Evolutionary conservation across 2,113 vertebrate genomes (phyloP).

Genomic region (Myotis lucifugus): DNA sequence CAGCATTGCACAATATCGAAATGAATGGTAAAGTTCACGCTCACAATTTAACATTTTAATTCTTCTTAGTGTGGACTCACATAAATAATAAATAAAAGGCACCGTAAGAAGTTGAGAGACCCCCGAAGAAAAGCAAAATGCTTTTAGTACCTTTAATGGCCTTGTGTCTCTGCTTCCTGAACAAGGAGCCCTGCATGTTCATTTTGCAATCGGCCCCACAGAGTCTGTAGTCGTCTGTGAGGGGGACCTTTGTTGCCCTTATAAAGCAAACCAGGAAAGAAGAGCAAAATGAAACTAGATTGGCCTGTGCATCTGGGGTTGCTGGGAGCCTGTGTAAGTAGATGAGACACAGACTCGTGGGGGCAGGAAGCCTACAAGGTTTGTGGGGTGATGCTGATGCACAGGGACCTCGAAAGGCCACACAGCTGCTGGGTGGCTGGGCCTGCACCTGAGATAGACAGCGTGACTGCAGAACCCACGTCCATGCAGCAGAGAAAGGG

Average conservation of each 20-base stretch:
- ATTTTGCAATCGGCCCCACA: not conserved
- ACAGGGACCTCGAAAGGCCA: not conserved
- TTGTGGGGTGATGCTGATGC: not conserved
- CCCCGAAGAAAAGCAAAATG: not conserved
- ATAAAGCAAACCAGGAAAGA: not conserved
- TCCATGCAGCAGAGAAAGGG: not conserved
- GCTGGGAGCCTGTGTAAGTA: not conserved
- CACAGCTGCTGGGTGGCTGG: not conserved
- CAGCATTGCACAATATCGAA: not conserved
- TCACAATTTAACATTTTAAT: slow-evolving; percentile 3
- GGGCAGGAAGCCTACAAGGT: not conserved
- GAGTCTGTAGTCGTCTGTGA: not conserved
- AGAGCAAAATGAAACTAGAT: not conserved
- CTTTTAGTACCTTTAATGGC: not conserved
- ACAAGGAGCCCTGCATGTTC: not conserved
- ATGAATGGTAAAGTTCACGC: not conserved
- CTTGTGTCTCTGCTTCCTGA: not conserved
- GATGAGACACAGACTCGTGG: too few species aligned
- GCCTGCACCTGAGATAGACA: not conserved
- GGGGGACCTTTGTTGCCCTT: not conserved
- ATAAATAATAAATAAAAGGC: not conserved
- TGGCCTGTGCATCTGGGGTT: not conserved
- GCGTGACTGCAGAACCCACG: not conserved
- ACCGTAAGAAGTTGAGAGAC: not conserved
- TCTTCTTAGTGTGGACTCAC: not conserved